phyloP scores from a whole-genome alignment of 2,797 vertebrate genomes.

The Columba guinea region DNA sequence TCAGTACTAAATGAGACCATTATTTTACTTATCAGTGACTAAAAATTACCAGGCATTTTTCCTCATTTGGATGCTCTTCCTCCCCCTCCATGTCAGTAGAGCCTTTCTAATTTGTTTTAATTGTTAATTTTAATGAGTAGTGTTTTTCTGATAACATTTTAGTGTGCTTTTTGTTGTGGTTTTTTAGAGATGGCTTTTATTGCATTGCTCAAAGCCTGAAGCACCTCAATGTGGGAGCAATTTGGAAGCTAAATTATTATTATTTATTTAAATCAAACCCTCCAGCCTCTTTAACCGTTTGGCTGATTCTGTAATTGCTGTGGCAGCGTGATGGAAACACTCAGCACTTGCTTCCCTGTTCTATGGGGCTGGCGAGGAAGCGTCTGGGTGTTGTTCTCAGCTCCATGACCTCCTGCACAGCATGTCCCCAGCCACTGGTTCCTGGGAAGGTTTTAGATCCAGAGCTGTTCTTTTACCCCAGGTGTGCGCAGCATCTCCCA shows the following conservation, averaged over 20 bases:
- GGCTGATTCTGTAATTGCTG: conserved; percentile 42
- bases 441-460: not conserved
- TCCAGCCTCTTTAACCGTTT: conserved; percentile 53
- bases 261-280: conserved; percentile 72
- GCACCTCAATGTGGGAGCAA: conserved; percentile 64
- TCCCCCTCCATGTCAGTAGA: conserved; percentile 8
- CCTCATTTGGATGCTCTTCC: conserved; percentile 50
- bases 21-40: conserved; percentile 69
- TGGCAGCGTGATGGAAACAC: not conserved
- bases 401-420: accelerated
- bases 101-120: conserved; percentile 71
- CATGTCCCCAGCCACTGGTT: not conserved
- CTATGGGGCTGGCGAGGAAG: not conserved
- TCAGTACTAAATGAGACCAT: conserved; percentile 61
- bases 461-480: not conserved
- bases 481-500: not conserved
- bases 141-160: conserved; percentile 65
- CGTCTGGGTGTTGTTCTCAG: not conserved
- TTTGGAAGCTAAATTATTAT: conserved; percentile 71
- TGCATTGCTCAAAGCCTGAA: conserved; percentile 54
- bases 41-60: conserved; percentile 62
- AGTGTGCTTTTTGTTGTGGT: conserved; percentile 11
- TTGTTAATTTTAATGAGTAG: conserved; percentile 69
- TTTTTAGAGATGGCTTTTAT: conserved; percentile 56
- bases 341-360: not conserved